phyloP scores from a whole-genome alignment of 2,113 vertebrate species.

The Lagopus leucura region DNA sequence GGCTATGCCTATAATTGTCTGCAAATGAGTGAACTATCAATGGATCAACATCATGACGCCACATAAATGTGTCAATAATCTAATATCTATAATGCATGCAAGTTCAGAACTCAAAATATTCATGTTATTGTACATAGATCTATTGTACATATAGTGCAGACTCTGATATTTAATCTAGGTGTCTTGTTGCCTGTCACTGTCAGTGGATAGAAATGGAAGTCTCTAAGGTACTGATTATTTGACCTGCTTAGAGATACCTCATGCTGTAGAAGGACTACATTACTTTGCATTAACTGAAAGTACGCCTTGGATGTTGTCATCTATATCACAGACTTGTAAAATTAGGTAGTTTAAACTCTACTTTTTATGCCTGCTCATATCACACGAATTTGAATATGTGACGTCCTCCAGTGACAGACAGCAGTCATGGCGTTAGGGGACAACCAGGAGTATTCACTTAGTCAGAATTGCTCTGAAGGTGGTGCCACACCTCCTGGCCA shows the following conservation, averaged over 20 bases:
- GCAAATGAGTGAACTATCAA: not conserved
- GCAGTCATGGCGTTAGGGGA: fast-evolving
- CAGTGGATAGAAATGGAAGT: not conserved
- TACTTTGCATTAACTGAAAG: not conserved
- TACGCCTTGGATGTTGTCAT: not conserved
- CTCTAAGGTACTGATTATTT: not conserved
- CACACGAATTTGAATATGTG: not conserved
- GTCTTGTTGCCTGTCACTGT: not conserved
- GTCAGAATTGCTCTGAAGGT: not conserved
- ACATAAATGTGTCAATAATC: not conserved
- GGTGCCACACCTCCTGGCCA: not conserved
- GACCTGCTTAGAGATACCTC: not conserved
- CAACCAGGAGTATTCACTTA: not conserved
- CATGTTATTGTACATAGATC: not conserved
- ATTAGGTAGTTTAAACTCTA: not conserved
- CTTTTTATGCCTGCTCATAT: not conserved
- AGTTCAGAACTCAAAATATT: not conserved
- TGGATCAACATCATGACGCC: not conserved
- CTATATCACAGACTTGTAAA: not conserved
- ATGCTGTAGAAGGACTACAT: not conserved
- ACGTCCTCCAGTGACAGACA: not conserved
- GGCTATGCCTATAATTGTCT: not conserved
- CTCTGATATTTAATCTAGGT: not conserved
- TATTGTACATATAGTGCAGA: fast-evolving
- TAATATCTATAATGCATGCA: not conserved